Evolutionary conservation across 2,797 vertebrate species (phyloP).

Genomic region (Pangasius macronema): DNA sequence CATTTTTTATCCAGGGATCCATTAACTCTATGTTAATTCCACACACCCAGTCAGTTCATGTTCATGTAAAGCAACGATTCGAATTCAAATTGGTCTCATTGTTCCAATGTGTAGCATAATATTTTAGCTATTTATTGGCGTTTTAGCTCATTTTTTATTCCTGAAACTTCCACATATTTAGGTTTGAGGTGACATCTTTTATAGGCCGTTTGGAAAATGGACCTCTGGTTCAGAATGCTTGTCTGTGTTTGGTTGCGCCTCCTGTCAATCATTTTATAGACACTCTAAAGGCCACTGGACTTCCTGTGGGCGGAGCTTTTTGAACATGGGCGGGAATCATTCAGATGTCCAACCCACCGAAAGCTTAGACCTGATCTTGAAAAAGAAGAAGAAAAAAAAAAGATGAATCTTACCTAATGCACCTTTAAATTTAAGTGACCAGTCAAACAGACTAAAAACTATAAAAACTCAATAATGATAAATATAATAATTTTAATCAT

Average conservation of each 20-base stretch:
- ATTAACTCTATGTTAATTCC: not conserved
- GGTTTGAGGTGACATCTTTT: not conserved
- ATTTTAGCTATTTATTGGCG: not conserved
- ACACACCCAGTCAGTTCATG: not conserved
- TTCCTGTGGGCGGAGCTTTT: not conserved
- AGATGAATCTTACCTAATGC: too few relatives aligned
- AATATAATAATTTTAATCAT: too few relatives aligned
- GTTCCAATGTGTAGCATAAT: not conserved
- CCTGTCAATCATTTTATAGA: not conserved
- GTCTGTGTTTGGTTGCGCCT: not conserved
- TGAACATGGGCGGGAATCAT: not conserved
- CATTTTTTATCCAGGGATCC: too few relatives aligned
- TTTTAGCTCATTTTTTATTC: too few relatives aligned
- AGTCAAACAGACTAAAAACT: too few relatives aligned
- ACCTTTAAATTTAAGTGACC: too few relatives aligned
- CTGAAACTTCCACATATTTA: not conserved
- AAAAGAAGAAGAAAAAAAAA: too few relatives aligned
- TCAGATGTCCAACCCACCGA: too few relatives aligned
- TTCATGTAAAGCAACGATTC: not conserved
- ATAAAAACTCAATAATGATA: too few relatives aligned
- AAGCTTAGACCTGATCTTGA: too few relatives aligned
- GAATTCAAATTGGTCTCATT: not conserved
- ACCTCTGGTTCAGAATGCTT: not conserved
- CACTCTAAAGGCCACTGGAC: not conserved
- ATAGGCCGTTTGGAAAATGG: not conserved